Evolutionary conservation across 2,113 vertebrate species (phyloP), one percentile per base, ranked within the genome.

Genomic region (Bubalus kerabau): DNA sequence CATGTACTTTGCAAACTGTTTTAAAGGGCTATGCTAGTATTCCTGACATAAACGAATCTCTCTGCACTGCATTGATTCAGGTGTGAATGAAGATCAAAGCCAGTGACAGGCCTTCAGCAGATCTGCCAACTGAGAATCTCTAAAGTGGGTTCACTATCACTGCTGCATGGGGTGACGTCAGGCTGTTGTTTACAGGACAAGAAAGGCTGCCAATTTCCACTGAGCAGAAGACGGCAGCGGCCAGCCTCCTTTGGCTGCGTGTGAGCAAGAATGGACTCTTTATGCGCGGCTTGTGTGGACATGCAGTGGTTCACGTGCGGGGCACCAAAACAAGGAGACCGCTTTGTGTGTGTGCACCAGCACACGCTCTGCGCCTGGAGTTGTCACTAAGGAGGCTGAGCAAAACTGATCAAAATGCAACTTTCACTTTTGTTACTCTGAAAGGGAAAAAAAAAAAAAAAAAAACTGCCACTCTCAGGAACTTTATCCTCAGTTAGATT

Each of bases 121-220:
- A 95, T 92, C 40, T 81, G 94, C 97, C 98, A 96, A 95, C 14
- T 90, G 93, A 98, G 98, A 98, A 97, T 91, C 98, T 98, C 98
- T 98, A 92, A 97, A 98, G 97, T 98, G 23, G 97, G 95, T 92
- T 97, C 84, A 10, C 97, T 98, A 94, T 98, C 97, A 87, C 92
- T 1, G 0, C 98, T 67, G 97, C 62, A 14, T 16, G 95, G 95
- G 86, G 94, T 98, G 98, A 99, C 87, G 78, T 99, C 98, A 98
- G 97, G 96, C 98, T 98, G 94, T 96, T 99, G 99, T 99, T 99
- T 98, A 96, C 98, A 97, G 98, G 95, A 95, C 98, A 96, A 98
- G 98, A 98, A 98, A 97, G 2, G 32, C 97, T 98, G 98, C 99
- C 99, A 99, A 92, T 83, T 98, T 98, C 98, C 98, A 98, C 88